These are phyloP conservation scores for Atlantisia rogersi DNA, from an alignment of 2,113 vertebrate genomes.

Conservation along the genomic window DNA sequence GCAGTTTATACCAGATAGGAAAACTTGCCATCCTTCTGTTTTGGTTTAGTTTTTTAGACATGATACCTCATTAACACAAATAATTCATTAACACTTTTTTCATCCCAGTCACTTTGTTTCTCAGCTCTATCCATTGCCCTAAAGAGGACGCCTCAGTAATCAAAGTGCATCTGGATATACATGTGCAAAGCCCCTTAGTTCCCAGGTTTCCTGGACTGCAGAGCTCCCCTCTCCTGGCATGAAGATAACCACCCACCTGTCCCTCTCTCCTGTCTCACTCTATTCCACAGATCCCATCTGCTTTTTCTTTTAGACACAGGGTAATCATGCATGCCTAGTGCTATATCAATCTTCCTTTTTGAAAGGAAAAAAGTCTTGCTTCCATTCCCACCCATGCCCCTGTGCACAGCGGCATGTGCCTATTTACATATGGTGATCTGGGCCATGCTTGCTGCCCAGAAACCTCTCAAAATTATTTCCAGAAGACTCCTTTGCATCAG, in stretches of 20 bases:
- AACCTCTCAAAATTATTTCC: not conserved
- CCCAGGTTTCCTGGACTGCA: not conserved
- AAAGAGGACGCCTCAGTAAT: not conserved
- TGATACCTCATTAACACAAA: not conserved
- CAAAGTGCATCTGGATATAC: not conserved
- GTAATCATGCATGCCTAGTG: not conserved
- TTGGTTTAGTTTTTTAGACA: not conserved
- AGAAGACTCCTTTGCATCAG: not conserved
- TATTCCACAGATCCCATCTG: not conserved
- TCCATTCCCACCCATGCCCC: not conserved
- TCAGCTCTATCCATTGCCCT: not conserved
- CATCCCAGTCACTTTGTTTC: not conserved
- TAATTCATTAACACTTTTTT: not conserved
- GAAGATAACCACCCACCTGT: not conserved
- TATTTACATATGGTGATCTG: not conserved
- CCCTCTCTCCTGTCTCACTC: not conserved
- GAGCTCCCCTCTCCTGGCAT: not conserved
- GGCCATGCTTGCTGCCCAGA: not conserved
- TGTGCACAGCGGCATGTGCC: rapidly evolving
- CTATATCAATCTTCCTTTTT: not conserved
- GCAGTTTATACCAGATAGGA: not conserved
- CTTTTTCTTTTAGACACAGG: not conserved
- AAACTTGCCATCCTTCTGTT: not conserved
- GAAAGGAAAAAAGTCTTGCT: not conserved
- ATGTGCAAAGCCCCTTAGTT: not conserved